These are phyloP conservation scores for western clawed frog (Xenopus tropicalis) DNA, from an alignment of 2,113 vertebrate genomes.

Conservation along the genomic window DNA sequence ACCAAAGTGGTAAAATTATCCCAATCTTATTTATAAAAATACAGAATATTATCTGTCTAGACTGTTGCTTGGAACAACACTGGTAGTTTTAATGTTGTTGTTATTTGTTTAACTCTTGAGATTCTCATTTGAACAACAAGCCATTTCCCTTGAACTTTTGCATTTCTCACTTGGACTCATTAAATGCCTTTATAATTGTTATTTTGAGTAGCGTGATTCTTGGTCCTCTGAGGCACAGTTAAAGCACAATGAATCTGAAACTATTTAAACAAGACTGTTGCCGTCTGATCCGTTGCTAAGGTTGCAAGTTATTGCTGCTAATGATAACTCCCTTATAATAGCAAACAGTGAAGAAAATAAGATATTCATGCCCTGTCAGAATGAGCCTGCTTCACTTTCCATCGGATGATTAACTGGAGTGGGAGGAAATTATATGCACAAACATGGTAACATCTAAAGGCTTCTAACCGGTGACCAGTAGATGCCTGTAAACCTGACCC, in stretches of 20 bases:
- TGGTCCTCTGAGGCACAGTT: constrained; percentile 11
- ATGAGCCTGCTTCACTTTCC: neutral
- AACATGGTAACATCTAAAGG: constrained; percentile 3
- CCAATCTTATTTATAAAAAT: too few species aligned
- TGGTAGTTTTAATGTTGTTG: too few species aligned
- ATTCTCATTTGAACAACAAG: constrained; percentile 1
- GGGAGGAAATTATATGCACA: neutral
- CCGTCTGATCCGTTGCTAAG: constrained; percentile 34
- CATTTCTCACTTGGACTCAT: constrained; percentile 27
- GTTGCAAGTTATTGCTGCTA: constrained; percentile 27
- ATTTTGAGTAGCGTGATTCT: constrained; percentile 21
- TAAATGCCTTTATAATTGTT: constrained; percentile 38
- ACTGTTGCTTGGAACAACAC: too few species aligned
- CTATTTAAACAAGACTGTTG: constrained; percentile 28
- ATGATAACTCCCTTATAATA: constrained; percentile 27
- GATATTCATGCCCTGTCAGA: constrained; percentile 14
- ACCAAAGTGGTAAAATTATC: too few species aligned
- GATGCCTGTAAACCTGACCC: neutral
- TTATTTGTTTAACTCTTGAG: too few species aligned
- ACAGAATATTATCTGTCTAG: too few species aligned
- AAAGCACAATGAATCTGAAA: constrained; percentile 30
- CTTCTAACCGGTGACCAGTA: neutral
- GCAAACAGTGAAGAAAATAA: constrained; percentile 15
- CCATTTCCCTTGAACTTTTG: neutral
- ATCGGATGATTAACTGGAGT: neutral